Evolutionary conservation across 2,797 vertebrate genomes (phyloP), one percentile per base, ranked within the genome.

Genomic region (Danio tinwini): DNA sequence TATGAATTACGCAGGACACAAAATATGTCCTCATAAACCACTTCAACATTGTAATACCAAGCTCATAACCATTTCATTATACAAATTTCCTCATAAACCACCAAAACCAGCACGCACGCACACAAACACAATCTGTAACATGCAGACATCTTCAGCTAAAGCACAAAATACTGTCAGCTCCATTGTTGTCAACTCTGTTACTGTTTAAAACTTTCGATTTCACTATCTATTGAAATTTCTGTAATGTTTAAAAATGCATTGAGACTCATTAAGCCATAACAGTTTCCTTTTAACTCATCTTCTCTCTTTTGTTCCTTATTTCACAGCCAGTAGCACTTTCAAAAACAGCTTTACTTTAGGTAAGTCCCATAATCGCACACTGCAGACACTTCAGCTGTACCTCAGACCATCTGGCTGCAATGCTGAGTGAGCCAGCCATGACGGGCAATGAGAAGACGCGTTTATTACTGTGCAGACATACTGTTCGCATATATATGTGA

Each of bases 261-360:
- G 70, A 85, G 84, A 83, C 82, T 63, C 44, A 86, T 80, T 70
- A 14, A 62, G 7, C 16, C 56, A 40, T 42, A 47, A 52, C 17
- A 65, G 11, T 83, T 58, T 78, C 59, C 74, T 81, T 81, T 40
- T 8, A 61, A 76, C 71, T 78, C 47, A 74, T 40, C n/a, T 82
- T 49, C 63, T 50, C 67, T 74, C 37, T 44, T 80, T 63, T 70
- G 10, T 78, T n/a, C 50, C 64, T 80, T 44, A 69, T 78, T 85
- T 74, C 67, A 89, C 78, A 96, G 95, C 94, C 90, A 95, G 93
- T 93, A 93, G 92, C 93, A 94, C 94, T 89, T 95, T 95, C 90
- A 95, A 94, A 92, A 95, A 94, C 92, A 94, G 94, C 93, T 95
- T 95, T 92, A 94, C 93, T 86, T 93, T 95, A 91, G 95, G 95